A percentile compares a stretch with the other conserved stretches of the same genome.
These are phyloP conservation scores for Dascillus cervinus DNA, from an alignment of 2,888 invertebrate species.

Conservation along the genomic window DNA sequence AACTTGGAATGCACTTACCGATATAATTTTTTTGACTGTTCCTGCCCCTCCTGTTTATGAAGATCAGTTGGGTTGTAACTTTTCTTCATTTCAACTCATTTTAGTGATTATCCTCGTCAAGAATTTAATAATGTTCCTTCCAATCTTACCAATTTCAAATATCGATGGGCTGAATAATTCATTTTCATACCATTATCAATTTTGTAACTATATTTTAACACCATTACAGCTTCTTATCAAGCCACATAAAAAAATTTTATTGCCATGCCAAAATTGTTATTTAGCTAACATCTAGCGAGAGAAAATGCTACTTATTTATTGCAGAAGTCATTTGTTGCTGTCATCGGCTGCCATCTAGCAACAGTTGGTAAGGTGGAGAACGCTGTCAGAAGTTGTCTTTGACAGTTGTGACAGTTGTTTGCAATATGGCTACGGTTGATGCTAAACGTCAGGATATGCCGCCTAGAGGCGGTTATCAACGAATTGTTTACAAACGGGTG, in stretches of 20 bases:
- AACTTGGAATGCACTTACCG: no score
- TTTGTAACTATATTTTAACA: conserved; percentile 39
- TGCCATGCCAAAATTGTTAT: no score
- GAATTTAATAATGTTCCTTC: conserved; percentile 38
- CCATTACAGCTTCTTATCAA: conserved; percentile 41
- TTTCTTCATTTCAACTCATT: conserved; percentile 52
- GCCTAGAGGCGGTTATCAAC: conserved; percentile 82
- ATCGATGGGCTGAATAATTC: conserved; percentile 30
- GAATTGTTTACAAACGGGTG: conserved; percentile 63
- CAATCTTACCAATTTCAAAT: conserved; percentile 28
- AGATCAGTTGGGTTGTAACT: conserved; percentile 46
- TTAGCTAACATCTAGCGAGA: no score
- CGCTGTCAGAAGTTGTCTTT: no score
- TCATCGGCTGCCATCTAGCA: no score
- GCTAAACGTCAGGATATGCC: conserved; percentile 79
- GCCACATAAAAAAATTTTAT: no score
- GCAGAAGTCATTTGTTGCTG: no score
- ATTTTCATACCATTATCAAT: conserved; percentile 39
- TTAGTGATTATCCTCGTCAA: conserved; percentile 41
- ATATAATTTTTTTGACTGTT: conserved; percentile 50
- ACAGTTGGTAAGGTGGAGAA: no score
- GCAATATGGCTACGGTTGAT: conserved; percentile 36
- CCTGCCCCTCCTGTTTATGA: conserved; percentile 47
- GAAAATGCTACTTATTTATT: no score
- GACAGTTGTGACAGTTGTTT: no score